Conservation (phyloP, 2,797 vertebrate species). For the Scolopax bukidnonensis region DNA sequence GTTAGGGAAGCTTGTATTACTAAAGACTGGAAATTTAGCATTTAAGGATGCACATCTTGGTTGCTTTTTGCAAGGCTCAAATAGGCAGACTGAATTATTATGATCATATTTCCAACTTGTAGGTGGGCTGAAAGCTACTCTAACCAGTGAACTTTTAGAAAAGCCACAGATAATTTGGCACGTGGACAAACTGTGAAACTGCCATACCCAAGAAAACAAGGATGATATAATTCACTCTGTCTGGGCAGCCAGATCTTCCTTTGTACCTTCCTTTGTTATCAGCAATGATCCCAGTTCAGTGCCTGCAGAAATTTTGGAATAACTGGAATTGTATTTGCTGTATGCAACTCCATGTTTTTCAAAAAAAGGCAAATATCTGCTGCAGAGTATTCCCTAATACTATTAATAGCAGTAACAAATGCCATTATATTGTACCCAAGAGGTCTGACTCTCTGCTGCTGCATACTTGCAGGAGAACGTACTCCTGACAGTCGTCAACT, state of each 20-base stretch:
- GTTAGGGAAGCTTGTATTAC: not conserved
- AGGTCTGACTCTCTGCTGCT: not conserved
- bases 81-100: not conserved
- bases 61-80: not conserved
- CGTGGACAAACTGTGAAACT: not conserved
- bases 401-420: not conserved
- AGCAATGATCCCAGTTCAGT: not conserved
- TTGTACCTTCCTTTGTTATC: not conserved
- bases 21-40: not conserved
- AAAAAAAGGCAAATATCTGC: not conserved
- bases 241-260: not conserved
- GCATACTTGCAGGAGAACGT: not conserved
- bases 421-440: accelerated
- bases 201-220: not conserved
- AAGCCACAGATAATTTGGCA: not conserved
- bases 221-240: not conserved
- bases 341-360: not conserved
- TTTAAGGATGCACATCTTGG: not conserved
- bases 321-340: not conserved
- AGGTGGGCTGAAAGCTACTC: not conserved
- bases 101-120: not conserved
- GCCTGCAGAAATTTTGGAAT: not conserved
- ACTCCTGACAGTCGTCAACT: not conserved
- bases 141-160: not conserved
- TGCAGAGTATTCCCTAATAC: not conserved